Evolutionary conservation across 2,888 invertebrate genomes (phyloP), one percentile per base, ranked within the genome.

Genomic region (Empis livida): DNA sequence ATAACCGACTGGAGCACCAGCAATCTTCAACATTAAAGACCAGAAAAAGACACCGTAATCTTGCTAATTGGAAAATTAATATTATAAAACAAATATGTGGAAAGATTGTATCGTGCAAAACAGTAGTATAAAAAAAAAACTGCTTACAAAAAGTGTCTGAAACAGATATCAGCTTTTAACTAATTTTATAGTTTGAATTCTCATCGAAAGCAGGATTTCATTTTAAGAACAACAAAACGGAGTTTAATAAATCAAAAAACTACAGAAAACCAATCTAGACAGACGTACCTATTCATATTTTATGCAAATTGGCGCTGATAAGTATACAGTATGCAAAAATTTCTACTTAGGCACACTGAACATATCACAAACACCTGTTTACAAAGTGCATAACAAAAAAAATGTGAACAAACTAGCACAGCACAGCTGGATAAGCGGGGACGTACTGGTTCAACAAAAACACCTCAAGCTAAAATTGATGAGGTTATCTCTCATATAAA

Each of bases 271-370:
- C 4, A 2, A 11, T 43, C 41, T 27, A 37, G 43, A 32, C 38
- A 43, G 1, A 20, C 10, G 4, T 43, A 30, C 41, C 1, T 44
- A 46, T 14, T 14, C 27, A 14, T 43, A 41, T 43, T 45, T 40
- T 43, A n/a, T n/a, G n/a, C n/a, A n/a, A n/a, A n/a, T n/a, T n/a
- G n/a, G n/a, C n/a, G 35, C 45, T 10, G 45, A 45, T 15, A 6
- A 43, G n/a, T 11, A n/a, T 45, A n/a, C 40, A n/a, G 39, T 48
- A 4, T 45, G 48, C 20, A 49, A 46, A 32, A 13, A 43, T 3
- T 49, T 40, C 46, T 48, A 45, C 42, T 23, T 45, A 1, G 48
- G 48, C 10, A 48, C 45, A 2, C 45, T 45, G 31, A 16, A 23
- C 15, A 40, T 48, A 6, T 48, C 48, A 1, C 45, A 48, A 32